These are phyloP conservation scores for Gnathonemus echidnorhynchus DNA, from an alignment of 2,113 vertebrate genomes.

Conservation along the genomic window DNA sequence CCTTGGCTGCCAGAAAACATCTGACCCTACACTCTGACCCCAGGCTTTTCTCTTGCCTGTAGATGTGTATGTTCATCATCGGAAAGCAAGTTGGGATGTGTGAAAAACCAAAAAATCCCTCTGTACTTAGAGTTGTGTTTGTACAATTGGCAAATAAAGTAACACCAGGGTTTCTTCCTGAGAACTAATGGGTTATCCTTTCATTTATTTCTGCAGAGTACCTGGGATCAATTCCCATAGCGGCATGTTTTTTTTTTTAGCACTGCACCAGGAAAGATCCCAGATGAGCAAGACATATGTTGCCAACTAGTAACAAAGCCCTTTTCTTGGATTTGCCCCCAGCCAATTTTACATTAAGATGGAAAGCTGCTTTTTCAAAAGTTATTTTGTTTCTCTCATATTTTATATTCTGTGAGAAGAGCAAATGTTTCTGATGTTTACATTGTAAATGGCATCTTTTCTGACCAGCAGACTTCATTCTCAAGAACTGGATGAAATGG, in stretches of 20 bases:
- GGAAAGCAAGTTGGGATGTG: not conserved
- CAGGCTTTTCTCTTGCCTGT: not conserved
- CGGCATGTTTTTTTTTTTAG: not conserved
- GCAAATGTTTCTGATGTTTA: not conserved
- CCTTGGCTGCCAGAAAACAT: not conserved
- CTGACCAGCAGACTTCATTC: not conserved
- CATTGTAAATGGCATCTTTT: conserved; percentile 2
- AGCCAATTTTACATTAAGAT: conserved; percentile 11
- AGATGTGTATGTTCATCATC: not conserved
- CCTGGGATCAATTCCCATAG: conserved; percentile 14
- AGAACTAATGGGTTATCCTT: conserved; percentile 10
- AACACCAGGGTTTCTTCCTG: not conserved
- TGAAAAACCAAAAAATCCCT: not conserved
- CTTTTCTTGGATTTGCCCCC: conserved; percentile 15
- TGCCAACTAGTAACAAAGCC: conserved; percentile 14
- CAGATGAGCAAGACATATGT: conserved; percentile 17
- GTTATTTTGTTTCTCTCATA: conserved; percentile 9
- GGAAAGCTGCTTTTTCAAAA: conserved; percentile 1
- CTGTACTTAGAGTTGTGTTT: not conserved
- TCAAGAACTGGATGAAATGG: not conserved
- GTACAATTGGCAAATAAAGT: not conserved
- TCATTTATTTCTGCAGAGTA: not conserved
- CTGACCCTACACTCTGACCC: not conserved
- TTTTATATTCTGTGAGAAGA: not conserved
- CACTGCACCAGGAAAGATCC: conserved; percentile 8